Evolutionary conservation across 2,888 invertebrate genomes (phyloP).

Genomic region (Diarsia rubi): DNA sequence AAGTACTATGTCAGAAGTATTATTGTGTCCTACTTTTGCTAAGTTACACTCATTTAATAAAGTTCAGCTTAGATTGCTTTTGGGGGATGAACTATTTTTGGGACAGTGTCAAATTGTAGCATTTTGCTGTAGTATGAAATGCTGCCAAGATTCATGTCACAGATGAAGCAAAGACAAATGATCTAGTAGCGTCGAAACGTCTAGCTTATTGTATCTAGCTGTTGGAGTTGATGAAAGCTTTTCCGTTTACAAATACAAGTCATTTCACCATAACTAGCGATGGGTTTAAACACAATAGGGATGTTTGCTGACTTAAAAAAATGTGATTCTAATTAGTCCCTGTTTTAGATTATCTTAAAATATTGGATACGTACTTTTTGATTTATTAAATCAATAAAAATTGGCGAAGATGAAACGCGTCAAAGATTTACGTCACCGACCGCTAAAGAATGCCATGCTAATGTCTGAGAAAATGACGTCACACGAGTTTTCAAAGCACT

Average conservation of each 20-base stretch:
- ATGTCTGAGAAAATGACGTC: too few species aligned
- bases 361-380: too few species aligned
- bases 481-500: too few species aligned
- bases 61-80: background rate
- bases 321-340: too few species aligned
- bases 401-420: too few species aligned
- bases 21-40: conserved; percentile 29
- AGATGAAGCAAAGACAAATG: conserved; percentile 12
- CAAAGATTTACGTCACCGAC: too few species aligned
- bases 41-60: background rate
- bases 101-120: conserved; percentile 21
- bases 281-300: background rate
- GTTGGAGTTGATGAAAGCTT: background rate
- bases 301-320: too few species aligned
- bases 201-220: background rate
- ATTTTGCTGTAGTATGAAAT: conserved; percentile 3
- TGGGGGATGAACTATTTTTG: conserved; percentile 17
- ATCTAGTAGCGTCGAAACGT: background rate
- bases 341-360: too few species aligned
- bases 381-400: too few species aligned
- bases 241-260: background rate
- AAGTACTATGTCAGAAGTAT: conserved; percentile 6
- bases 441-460: too few species aligned
- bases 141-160: conserved; percentile 24
- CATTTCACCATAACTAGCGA: background rate